These are phyloP conservation scores for Nannobrachium achirus DNA, from an alignment of 2,113 vertebrate genomes.

Conservation along the genomic window DNA sequence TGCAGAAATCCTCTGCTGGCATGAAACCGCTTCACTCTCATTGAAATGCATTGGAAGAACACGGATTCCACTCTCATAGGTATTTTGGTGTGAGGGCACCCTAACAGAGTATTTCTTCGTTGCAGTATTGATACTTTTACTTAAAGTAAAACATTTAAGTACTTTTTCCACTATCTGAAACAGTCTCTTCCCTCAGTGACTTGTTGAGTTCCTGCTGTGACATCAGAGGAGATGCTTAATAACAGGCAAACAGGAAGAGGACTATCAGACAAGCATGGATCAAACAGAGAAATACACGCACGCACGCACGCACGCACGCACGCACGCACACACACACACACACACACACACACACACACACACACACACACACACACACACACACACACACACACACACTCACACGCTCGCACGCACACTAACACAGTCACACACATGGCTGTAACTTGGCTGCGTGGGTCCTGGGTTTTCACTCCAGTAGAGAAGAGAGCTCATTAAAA, in stretches of 20 bases:
- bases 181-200: slow-evolving; percentile 27
- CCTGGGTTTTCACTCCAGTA: slow-evolving; percentile 59
- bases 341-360: slow-evolving; percentile 3
- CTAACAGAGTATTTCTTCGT: too few species aligned
- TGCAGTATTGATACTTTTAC: too few species aligned
- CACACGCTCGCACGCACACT: slow-evolving; percentile 17
- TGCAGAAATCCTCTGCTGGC: too few species aligned
- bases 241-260: slow-evolving; percentile 66
- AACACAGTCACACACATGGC: slow-evolving; percentile 45
- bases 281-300: slow-evolving; percentile 36
- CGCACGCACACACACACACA: slow-evolving; percentile 17
- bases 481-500: slow-evolving; percentile 74
- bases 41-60: too few species aligned
- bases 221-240: slow-evolving; percentile 52
- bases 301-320: slow-evolving; percentile 3
- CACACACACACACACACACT: slow-evolving; percentile 2
- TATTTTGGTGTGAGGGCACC: too few species aligned
- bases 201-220: slow-evolving; percentile 53
- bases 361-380: neutral
- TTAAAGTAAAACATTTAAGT: too few species aligned
- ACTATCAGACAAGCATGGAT: slow-evolving; percentile 60
- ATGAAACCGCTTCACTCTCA: too few species aligned
- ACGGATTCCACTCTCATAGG: too few species aligned
- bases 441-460: slow-evolving; percentile 35
- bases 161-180: too few species aligned